These are phyloP conservation scores for Mobula birostris DNA, from an alignment of 2,113 vertebrate species.

Conservation along the genomic window DNA sequence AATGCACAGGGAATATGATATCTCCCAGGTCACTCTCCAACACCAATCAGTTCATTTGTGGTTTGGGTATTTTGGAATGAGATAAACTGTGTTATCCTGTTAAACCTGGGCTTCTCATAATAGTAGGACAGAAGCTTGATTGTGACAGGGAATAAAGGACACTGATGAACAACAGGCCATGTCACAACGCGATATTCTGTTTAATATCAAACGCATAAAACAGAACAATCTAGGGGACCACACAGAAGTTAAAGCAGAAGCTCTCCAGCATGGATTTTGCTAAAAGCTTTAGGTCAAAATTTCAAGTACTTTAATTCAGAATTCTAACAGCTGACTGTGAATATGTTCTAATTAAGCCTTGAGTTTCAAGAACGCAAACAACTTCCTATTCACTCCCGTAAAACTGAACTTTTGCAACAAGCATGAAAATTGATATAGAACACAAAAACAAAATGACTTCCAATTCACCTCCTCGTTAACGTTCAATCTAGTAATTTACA, in stretches of 20 bases:
- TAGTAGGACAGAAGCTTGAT: conserved; percentile 20
- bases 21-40: conserved; percentile 4
- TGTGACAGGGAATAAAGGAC: conserved; percentile 22
- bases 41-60: conserved; percentile 23
- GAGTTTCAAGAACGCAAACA: neutral
- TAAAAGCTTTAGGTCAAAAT: neutral
- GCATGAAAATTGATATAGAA: neutral
- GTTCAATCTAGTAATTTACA: neutral
- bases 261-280: neutral
- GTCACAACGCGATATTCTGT: conserved; percentile 29
- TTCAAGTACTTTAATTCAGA: conserved; percentile 2
- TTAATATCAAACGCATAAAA: conserved; percentile 5
- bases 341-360: neutral
- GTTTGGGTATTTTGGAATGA: conserved; percentile 22
- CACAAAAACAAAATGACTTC: no score
- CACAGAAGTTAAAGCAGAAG: neutral
- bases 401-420: neutral
- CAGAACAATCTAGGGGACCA: neutral
- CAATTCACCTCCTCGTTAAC: neutral
- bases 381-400: neutral
- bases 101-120: conserved; percentile 20
- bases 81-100: conserved; percentile 37
- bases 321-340: neutral
- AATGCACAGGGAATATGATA: neutral
- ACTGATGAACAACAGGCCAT: conserved; percentile 29